These are phyloP conservation scores for Tiaroga cobitis DNA, from an alignment of 2,797 vertebrate genomes.

Conservation along the genomic window DNA sequence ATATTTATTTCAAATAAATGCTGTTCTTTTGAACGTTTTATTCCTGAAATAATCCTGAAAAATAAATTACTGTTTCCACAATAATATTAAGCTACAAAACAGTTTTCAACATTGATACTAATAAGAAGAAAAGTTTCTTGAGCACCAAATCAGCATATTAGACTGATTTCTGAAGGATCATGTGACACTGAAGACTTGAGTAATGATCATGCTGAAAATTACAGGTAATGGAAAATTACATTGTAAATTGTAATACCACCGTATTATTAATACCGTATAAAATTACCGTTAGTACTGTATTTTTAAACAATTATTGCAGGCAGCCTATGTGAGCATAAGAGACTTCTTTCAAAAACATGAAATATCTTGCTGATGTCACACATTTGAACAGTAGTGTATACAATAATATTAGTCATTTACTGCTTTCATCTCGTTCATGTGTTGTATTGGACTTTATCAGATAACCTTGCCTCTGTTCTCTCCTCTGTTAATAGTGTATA, in stretches of 20 bases:
- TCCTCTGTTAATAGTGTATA: slow-evolving; percentile 78
- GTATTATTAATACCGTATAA: too few species aligned
- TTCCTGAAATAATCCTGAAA: not conserved
- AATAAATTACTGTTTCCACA: not conserved
- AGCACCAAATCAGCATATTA: not conserved
- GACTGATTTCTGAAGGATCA: not conserved
- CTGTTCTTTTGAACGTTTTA: not conserved
- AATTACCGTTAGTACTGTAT: not conserved
- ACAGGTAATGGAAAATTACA: not conserved
- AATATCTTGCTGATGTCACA: not conserved
- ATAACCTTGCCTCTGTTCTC: slow-evolving; percentile 52
- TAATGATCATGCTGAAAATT: not conserved
- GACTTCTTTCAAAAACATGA: not conserved
- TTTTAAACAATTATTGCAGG: not conserved
- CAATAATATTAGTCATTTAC: not conserved
- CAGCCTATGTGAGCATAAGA: not conserved
- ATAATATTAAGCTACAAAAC: not conserved
- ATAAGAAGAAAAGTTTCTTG: not conserved
- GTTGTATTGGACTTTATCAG: not conserved
- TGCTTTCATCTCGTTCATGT: not conserved
- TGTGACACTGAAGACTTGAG: not conserved
- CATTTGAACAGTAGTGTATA: not conserved
- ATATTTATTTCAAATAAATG: not conserved
- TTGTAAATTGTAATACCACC: not conserved
- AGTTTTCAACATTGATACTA: not conserved